Percentiles rank a stretch among this genome's conserved stretches.
Evolutionary conservation across 2,888 invertebrate genomes (phyloP).

Genomic region (Girardia tigrina): DNA sequence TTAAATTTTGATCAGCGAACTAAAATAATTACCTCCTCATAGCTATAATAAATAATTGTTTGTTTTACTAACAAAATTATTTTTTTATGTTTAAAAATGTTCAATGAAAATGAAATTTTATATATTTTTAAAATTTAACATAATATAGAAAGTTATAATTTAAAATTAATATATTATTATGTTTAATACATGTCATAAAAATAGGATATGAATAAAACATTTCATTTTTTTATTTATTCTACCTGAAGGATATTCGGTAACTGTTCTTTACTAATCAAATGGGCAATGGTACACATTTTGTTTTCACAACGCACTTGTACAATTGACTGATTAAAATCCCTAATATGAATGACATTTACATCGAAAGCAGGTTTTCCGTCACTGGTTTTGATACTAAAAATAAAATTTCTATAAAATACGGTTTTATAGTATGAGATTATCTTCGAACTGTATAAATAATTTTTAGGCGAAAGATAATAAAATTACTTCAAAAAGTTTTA

Average conservation of each 20-base stretch:
- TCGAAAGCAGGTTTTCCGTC: conserved; percentile 45
- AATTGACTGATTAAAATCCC: conserved; percentile 51
- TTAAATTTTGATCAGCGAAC: no score
- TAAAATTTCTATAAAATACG: background rate
- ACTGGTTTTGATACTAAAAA: conserved; percentile 42
- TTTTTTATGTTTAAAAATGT: no score
- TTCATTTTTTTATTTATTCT: conserved; percentile 15
- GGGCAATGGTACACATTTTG: conserved; percentile 51
- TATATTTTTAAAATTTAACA: no score
- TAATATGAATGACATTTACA: conserved; percentile 51
- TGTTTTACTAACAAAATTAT: no score
- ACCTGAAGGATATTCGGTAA: conserved; percentile 48
- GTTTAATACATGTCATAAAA: no score
- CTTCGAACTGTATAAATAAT: background rate
- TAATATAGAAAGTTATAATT: no score
- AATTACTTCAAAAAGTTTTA: background rate
- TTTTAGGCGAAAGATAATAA: background rate
- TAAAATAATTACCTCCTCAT: no score
- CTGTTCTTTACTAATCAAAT: conserved; percentile 52
- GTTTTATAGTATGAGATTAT: background rate
- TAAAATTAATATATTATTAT: no score
- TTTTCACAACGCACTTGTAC: conserved; percentile 50
- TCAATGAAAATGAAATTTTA: no score
- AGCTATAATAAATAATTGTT: no score
- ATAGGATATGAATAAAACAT: background rate